Conservation (phyloP, 2,113 vertebrate species). For the Tapirus terrestris region DNA sequence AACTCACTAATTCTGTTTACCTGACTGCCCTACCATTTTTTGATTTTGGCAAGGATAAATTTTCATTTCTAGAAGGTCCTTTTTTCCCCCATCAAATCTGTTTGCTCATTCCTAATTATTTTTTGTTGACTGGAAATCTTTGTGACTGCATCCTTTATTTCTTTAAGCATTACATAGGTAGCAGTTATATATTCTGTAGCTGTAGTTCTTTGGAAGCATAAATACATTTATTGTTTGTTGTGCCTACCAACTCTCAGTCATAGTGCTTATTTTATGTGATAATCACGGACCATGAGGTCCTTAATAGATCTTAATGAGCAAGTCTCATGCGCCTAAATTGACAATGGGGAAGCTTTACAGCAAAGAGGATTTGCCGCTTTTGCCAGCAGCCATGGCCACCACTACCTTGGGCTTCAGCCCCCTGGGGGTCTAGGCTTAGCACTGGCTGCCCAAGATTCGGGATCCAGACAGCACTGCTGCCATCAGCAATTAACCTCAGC, state of each 20-base stretch:
- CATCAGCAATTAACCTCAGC: background rate
- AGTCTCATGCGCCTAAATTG: background rate
- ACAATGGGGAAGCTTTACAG: background rate
- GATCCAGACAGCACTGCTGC: background rate
- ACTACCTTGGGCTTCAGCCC: background rate
- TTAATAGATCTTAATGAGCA: background rate
- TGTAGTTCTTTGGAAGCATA: background rate
- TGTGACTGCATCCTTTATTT: background rate
- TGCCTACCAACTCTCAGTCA: background rate
- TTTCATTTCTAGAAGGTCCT: constrained; percentile 1
- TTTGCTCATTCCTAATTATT: background rate
- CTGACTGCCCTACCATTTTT: background rate
- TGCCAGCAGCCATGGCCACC: background rate
- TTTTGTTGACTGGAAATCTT: constrained; percentile 1
- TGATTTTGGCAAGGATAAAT: background rate
- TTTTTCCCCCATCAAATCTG: background rate
- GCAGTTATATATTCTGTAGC: background rate
- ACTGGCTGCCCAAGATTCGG: background rate
- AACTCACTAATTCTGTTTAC: background rate
- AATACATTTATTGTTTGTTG: background rate
- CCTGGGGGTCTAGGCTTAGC: background rate
- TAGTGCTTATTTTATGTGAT: background rate
- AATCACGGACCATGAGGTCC: background rate
- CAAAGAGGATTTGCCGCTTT: background rate
- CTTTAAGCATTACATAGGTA: background rate